Evolutionary conservation across 2,113 vertebrate genomes (phyloP), one percentile per base, ranked within the genome.

Genomic region (Hippocampus zosterae): DNA sequence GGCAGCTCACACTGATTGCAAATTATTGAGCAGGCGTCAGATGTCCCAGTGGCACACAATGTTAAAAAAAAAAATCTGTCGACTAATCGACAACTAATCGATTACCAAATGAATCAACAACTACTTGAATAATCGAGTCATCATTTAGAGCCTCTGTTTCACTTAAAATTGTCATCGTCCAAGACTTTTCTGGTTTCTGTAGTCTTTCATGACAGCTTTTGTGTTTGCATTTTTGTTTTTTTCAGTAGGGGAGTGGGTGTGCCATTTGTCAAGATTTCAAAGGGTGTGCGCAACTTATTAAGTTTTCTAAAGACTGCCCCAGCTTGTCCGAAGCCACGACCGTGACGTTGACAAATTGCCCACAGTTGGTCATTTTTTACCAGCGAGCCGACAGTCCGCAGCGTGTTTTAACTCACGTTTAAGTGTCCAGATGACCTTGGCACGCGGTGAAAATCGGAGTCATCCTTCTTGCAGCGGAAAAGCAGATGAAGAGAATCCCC

Each of bases 351-450:
- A 60, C 55, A 29, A 57, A 57, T 8, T 3, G 55, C 5, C 57
- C 57, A 9, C 57, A 18, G 2, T 60, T 18, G 57, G 15, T 16
- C 57, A 18, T 37, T 60, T 60, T 60, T 60, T 27, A 60, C 21
- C 52, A 3, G 52, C 18, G 6, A 21, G 11, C 55, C 55, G 23
- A 3, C 1, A 60, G 57, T 10, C 52, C 18, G 9, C 57, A 16
- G 18, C 57, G 52, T 25, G 44, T 74, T 76, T 79, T 33, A 76
- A 73, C 63, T 70, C 33, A 72, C 72, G 71, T 53, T 21, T 56
- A 80, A 70, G 61, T 44, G 56, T 61, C 69, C 62, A 72, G 46
- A 74, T 29, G 81, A 72, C 82, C 78, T 80, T 83, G 81, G 63
- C 66, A 15, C 73, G 73, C 64, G 78, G 53, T 70, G 73, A 69